Evolutionary conservation across 35 echinoderm and acorn worm species (phyloP).

Genomic region (Apostichopus japonicus): DNA sequence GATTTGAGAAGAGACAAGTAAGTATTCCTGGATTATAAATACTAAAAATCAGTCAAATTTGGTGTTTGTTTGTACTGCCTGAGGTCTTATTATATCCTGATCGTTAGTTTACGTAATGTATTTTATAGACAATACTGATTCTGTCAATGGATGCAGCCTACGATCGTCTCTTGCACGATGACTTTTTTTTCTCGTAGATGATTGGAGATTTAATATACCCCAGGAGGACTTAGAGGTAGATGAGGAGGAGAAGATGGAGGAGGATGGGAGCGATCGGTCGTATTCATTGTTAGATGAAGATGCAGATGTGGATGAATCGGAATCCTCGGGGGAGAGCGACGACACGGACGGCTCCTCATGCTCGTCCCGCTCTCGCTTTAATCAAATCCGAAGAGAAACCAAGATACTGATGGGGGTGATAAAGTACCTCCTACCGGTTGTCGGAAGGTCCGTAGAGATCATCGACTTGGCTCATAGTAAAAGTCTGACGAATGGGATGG

Average conservation of each 20-base stretch:
- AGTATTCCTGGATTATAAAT: too few relatives aligned
- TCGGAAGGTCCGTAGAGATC: constrained; percentile 79
- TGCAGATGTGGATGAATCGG: constrained; percentile 93
- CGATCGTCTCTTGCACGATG: too few relatives aligned
- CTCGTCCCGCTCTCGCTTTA: constrained; percentile 4
- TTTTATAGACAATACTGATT: too few relatives aligned
- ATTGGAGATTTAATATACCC: constrained; percentile 76
- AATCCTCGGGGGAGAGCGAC: constrained; percentile 87
- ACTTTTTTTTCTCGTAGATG: constrained; percentile 51
- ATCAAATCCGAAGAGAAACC: constrained; percentile 73
- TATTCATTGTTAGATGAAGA: constrained; percentile 77
- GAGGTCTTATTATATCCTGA: too few relatives aligned
- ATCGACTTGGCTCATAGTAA: constrained; percentile 74
- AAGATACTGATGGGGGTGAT: constrained; percentile 82
- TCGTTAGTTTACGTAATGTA: too few relatives aligned
- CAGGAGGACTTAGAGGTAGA: not conserved
- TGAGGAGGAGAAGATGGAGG: constrained; percentile 38
- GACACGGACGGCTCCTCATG: constrained; percentile 16
- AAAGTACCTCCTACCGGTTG: constrained; percentile 79
- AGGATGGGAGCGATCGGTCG: not conserved
- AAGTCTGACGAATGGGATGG: constrained; percentile 85
- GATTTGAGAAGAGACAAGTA: too few relatives aligned
- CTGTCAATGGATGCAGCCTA: too few relatives aligned
- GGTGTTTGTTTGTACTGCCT: too few relatives aligned
- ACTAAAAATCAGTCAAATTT: too few relatives aligned